These are phyloP conservation scores for Chrysolina haemoptera DNA, from an alignment of 2,888 invertebrate species.

Conservation along the genomic window DNA sequence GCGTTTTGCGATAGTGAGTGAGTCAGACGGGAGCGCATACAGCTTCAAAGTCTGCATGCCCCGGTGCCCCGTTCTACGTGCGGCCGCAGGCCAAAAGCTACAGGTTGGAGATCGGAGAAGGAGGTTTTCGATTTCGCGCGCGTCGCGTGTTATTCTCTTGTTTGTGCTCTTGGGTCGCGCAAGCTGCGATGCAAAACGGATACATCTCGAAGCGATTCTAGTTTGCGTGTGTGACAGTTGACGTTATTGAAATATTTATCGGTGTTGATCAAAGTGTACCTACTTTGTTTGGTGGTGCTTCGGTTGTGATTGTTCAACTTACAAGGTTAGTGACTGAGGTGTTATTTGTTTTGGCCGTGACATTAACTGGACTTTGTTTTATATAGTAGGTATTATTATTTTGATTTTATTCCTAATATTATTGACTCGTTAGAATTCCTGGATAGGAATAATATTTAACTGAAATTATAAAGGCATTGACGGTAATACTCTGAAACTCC, in stretches of 20 bases:
- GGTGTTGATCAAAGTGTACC: not conserved
- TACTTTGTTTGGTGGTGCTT: too few relatives aligned
- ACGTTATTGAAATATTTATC: not conserved
- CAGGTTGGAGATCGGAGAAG: constrained; percentile 58
- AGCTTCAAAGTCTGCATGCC: constrained; percentile 3
- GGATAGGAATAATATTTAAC: too few relatives aligned
- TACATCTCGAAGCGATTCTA: not conserved
- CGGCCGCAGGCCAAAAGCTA: constrained; percentile 52
- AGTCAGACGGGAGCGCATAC: constrained; percentile 16
- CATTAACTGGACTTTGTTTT: not conserved
- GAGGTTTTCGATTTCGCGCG: constrained; percentile 40
- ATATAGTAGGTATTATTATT: not conserved
- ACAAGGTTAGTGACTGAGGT: not conserved
- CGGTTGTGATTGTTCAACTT: not conserved
- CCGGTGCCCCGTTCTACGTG: not conserved
- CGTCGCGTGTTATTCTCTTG: constrained; percentile 30
- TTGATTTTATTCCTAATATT: not conserved
- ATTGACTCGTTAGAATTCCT: not conserved
- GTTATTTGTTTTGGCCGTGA: not conserved
- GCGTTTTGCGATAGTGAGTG: constrained; percentile 12
- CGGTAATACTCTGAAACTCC: too few relatives aligned
- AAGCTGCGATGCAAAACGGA: not conserved
- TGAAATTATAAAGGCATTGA: too few relatives aligned
- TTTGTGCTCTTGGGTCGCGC: constrained; percentile 19
- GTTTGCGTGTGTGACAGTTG: constrained; percentile 4